phyloP scores from a whole-genome alignment of 2,113 vertebrate genomes.

The Phyllopteryx taeniolatus region DNA sequence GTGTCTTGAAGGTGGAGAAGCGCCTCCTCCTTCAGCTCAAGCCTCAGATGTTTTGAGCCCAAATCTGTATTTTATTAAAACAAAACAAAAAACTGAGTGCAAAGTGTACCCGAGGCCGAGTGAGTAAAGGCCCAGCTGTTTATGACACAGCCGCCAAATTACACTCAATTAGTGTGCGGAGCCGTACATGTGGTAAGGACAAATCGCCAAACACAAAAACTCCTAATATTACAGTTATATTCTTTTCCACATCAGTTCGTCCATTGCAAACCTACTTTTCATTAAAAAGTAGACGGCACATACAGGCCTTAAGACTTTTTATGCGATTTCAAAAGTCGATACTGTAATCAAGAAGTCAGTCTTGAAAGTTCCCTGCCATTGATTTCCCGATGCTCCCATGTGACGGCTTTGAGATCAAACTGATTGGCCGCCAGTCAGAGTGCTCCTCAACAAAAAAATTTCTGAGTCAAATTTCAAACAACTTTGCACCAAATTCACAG shows the following conservation, averaged over 20 bases:
- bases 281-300: not conserved
- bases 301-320: slow-evolving; percentile 30
- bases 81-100: not conserved
- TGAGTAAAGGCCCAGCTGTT: not conserved
- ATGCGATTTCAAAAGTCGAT: slow-evolving; percentile 49
- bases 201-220: not conserved
- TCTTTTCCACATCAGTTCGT: too few species aligned
- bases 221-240: not conserved
- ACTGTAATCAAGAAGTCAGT: slow-evolving; percentile 55
- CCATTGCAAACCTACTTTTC: not conserved
- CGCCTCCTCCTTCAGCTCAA: not conserved
- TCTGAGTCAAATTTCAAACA: slow-evolving; percentile 66
- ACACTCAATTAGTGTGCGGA: not conserved
- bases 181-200: not conserved
- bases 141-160: not conserved
- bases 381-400: slow-evolving; percentile 50
- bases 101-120: not conserved
- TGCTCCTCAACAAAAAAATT: slow-evolving; percentile 60
- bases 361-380: slow-evolving; percentile 61
- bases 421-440: slow-evolving; percentile 51
- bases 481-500: slow-evolving; percentile 55
- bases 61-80: not conserved
- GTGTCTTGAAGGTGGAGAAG: not conserved
- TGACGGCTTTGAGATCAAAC: slow-evolving; percentile 47
- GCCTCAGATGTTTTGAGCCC: not conserved